Percentiles rank a stretch among this genome's conserved stretches.
Evolutionary conservation across 2,797 vertebrate species (phyloP).

Genomic region (Scolopax bukidnonensis): DNA sequence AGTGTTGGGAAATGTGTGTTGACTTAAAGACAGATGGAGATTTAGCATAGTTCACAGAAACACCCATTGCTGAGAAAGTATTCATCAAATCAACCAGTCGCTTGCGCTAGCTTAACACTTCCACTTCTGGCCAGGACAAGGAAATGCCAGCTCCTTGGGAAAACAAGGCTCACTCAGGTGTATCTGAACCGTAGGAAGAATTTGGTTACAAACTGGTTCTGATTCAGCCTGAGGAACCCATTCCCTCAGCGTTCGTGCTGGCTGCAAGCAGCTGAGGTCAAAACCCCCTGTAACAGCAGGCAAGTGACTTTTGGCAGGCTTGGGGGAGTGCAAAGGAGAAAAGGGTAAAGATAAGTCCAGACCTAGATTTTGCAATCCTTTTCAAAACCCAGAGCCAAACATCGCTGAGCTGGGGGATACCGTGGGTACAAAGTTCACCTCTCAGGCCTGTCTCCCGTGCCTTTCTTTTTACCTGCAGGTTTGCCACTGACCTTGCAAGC

Average conservation of each 20-base stretch:
- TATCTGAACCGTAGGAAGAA: not conserved
- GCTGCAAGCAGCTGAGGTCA: not conserved
- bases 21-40: constrained; percentile 25
- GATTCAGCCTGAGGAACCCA: not conserved
- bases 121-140: not conserved
- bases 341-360: not conserved
- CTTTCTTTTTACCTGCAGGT: not conserved
- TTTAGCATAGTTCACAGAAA: not conserved
- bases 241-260: not conserved
- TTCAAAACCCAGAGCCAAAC: not conserved
- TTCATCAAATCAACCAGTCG: not conserved
- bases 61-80: constrained; percentile 15
- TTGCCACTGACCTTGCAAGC: not conserved
- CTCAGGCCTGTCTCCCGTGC: not conserved
- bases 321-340: not conserved
- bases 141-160: not conserved
- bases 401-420: not conserved
- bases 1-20: not conserved
- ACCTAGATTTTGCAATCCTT: constrained; percentile 11
- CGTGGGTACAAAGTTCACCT: not conserved
- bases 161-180: not conserved
- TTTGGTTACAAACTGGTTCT: not conserved
- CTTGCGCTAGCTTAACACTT: not conserved
- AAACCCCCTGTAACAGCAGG: not conserved
- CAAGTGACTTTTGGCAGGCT: not conserved